Evolutionary conservation across 2,888 invertebrate genomes (phyloP).

Genomic region (Erebia ligea): DNA sequence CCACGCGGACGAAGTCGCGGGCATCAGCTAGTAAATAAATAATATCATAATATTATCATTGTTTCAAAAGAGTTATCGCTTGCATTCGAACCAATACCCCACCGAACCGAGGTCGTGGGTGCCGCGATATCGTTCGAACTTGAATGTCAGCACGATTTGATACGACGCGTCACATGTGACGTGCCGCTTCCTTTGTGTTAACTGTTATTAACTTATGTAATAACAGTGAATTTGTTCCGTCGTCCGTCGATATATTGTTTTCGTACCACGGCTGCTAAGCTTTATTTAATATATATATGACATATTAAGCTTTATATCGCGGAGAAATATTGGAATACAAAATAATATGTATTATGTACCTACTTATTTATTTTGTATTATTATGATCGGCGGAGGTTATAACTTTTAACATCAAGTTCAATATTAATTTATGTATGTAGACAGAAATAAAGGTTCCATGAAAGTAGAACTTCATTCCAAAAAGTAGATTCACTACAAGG

Average conservation of each 20-base stretch:
- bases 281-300: constrained; percentile 35
- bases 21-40: too few relatives aligned
- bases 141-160: constrained; percentile 77
- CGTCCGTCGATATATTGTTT: constrained; percentile 37
- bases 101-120: constrained; percentile 49
- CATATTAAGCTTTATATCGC: constrained; percentile 25
- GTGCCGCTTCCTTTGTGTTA: constrained; percentile 73
- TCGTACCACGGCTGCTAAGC: constrained; percentile 36
- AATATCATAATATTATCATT: too few relatives aligned
- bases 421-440: too few relatives aligned
- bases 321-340: neutral
- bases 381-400: neutral
- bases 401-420: neutral
- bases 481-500: too few relatives aligned
- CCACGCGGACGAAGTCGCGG: too few relatives aligned
- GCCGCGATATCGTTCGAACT: constrained; percentile 68
- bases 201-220: constrained; percentile 71
- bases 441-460: too few relatives aligned
- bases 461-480: too few relatives aligned
- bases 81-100: constrained; percentile 20
- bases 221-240: constrained; percentile 53
- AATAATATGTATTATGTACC: neutral
- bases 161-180: constrained; percentile 73
- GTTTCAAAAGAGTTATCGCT: constrained; percentile 3
- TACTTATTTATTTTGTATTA: neutral